Evolutionary conservation across 2,888 invertebrate genomes (phyloP), one percentile per base, ranked within the genome.

Genomic region (Heteromurus nitidus): DNA sequence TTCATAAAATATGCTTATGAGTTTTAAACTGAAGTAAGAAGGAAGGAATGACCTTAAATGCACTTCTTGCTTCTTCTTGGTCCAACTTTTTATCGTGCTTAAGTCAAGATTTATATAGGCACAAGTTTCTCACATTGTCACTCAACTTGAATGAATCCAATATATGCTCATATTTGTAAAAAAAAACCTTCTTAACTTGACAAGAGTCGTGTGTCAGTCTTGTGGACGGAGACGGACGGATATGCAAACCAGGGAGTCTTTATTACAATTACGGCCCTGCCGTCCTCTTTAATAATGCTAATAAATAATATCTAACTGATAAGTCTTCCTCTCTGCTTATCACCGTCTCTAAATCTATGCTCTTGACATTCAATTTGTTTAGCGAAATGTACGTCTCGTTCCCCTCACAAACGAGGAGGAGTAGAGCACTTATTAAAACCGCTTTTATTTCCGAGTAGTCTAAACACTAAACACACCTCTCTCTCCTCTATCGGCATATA

Each of bases 1-100:
- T 26, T 58, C 55, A 30, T 65, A 75, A 73, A 73, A 73, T 36
- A 47, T 74, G 18, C 60, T 58, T 67, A 44, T 55, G 62, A 64
- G 53, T 22, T 5, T 13, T 22, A 70, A 36, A 11, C 50, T n/a
- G 7, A 11, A 2, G 44, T 44, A 36, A 18, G 64, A 22, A 75
- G 58, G 67, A 75, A 75, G 30, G 75, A 58, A 76, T 76, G 76
- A 76, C 76, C 76, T 68, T 76, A 68, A 60, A 76, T 68, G 68
- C 68, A 68, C 68, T 76, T 50, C 3, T 11, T 50, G 50, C 5
- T 11, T 50, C 50, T 36, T 9, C 42, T 60, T 64, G 65, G 74
- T 53, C 53, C 58, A n/a, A n/a, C n/a, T n/a, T n/a, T n/a, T n/a
- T n/a, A 60, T 3, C 18, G 50, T 18, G 18, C 50, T 13, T n/a